Percentiles rank a stretch among this genome's conserved stretches.
phyloP scores from a whole-genome alignment of 2,888 invertebrate species.

The Leptopilina syphax region DNA sequence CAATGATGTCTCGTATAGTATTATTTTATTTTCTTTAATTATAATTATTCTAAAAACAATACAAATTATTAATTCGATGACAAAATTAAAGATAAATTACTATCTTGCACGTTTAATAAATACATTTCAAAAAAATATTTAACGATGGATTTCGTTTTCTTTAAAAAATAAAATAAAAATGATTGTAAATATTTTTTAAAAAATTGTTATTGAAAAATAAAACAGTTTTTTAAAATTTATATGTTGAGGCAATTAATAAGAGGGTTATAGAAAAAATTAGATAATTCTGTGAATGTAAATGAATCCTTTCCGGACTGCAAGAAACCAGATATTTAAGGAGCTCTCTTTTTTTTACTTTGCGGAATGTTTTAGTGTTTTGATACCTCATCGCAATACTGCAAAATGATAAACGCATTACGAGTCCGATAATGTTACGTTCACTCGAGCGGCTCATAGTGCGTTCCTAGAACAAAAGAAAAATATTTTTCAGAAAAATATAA shows the following conservation, averaged over 20 bases:
- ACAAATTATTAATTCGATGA: not conserved
- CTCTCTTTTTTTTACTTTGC: not conserved
- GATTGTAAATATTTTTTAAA: conserved; percentile 28
- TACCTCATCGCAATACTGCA: not conserved
- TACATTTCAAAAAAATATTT: not conserved
- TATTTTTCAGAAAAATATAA: not conserved
- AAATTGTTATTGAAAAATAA: not conserved
- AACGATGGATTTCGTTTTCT: not conserved
- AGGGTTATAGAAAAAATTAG: not conserved
- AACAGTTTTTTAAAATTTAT: not conserved
- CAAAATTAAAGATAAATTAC: too few species aligned
- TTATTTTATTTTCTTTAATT: not conserved
- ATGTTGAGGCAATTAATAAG: not conserved
- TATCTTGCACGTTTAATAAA: too few species aligned
- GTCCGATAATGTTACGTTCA: conserved; percentile 30
- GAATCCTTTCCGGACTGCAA: not conserved
- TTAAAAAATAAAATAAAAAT: not conserved
- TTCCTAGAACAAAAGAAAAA: not conserved
- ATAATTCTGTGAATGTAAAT: conserved; percentile 1
- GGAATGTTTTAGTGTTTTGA: conserved; percentile 13
- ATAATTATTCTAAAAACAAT: not conserved
- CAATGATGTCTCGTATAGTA: not conserved
- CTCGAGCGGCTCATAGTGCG: conserved; percentile 31
- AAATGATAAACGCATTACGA: not conserved
- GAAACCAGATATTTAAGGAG: conserved; percentile 9